A percentile compares a stretch with the other conserved stretches of the same genome.
These are phyloP conservation scores for Ophioninae sp. DNA, from an alignment of 2,888 invertebrate genomes.

Conservation along the genomic window DNA sequence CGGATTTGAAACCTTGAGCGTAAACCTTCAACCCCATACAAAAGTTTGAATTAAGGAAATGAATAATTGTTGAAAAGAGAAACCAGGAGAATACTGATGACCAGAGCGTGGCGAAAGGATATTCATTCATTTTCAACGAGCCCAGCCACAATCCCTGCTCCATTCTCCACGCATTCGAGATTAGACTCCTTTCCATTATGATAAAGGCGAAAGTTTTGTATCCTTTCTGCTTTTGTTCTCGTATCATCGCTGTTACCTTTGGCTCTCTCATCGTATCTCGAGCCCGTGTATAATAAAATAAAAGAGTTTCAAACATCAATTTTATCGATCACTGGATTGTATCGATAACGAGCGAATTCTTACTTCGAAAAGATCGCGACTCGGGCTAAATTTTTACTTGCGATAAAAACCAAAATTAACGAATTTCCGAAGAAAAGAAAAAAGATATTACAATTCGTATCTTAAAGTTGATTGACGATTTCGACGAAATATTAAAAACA, in stretches of 20 bases:
- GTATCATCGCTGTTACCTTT: neutral
- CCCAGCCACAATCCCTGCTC: neutral
- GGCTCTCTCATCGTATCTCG: neutral
- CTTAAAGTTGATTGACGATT: too few species aligned
- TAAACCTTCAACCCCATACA: too few species aligned
- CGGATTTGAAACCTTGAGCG: too few species aligned
- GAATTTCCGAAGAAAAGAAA: neutral
- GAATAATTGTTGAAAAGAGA: too few species aligned
- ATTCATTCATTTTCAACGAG: neutral
- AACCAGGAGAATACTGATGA: too few species aligned
- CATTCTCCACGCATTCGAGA: neutral
- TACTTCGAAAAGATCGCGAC: neutral
- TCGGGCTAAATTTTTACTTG: neutral
- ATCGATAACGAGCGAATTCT: neutral
- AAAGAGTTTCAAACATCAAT: neutral
- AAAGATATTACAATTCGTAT: neutral
- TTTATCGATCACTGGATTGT: neutral
- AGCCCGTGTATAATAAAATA: neutral
- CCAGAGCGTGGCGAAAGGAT: neutral
- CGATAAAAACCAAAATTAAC: neutral
- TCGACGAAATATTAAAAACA: too few species aligned
- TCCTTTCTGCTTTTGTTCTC: neutral
- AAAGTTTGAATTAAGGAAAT: too few species aligned
- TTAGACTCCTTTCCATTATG: neutral
- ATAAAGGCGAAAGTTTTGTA: neutral